Evolutionary conservation across 1,140 invertebrate species (phyloP).

Genomic region (Phymorhynchus buccinoides): DNA sequence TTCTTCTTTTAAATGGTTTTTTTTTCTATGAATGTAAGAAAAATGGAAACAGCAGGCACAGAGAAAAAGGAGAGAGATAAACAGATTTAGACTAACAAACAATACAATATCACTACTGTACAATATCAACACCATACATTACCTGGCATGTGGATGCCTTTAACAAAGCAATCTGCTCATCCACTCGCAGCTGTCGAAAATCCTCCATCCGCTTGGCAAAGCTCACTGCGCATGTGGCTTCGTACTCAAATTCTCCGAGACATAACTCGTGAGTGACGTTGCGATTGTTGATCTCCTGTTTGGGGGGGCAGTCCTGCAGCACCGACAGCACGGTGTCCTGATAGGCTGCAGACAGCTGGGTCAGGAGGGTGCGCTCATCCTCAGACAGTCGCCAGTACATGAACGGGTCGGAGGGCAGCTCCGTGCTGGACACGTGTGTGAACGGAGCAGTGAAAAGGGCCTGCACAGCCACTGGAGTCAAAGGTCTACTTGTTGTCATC

Average conservation of each 20-base stretch:
- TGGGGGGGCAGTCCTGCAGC: not conserved
- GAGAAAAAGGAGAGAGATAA: too few species aligned
- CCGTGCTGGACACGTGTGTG: slow-evolving; percentile 9
- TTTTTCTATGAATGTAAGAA: too few species aligned
- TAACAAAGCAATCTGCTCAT: not conserved
- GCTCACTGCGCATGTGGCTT: not conserved
- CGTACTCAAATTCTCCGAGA: not conserved
- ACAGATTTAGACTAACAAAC: too few species aligned
- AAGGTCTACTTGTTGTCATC: not conserved
- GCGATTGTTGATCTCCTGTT: too few species aligned
- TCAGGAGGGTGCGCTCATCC: slow-evolving; percentile 6
- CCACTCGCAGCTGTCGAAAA: not conserved
- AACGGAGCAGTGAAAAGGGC: not conserved
- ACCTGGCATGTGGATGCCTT: not conserved
- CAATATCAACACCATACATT: too few species aligned
- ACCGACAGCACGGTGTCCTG: slow-evolving; percentile 17
- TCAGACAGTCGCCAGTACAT: slow-evolving; percentile 21
- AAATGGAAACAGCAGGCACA: too few species aligned
- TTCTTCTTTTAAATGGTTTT: too few species aligned
- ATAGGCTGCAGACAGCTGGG: not conserved
- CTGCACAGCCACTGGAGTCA: too few species aligned
- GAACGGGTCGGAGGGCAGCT: slow-evolving; percentile 29
- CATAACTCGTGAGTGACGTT: not conserved
- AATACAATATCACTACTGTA: too few species aligned
- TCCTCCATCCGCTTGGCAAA: slow-evolving; percentile 17